phyloP scores from a whole-genome alignment of 2,113 vertebrate genomes.

The Hymenochirus boettgeri region DNA sequence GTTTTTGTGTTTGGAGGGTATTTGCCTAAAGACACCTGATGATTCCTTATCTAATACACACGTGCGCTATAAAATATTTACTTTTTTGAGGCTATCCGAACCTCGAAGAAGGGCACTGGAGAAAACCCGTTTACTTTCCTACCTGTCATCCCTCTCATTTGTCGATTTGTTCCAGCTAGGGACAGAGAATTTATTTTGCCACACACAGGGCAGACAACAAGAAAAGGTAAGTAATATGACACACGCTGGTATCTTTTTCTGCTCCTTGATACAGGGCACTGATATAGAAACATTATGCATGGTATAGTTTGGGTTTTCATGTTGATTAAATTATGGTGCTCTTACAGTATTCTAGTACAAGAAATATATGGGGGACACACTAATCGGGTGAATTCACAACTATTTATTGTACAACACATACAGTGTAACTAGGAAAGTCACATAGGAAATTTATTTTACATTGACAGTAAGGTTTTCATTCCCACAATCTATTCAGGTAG shows the following conservation, averaged over 20 bases:
- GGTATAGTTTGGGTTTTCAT: no score
- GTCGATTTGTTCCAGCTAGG: conserved; percentile 53
- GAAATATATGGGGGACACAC: no score
- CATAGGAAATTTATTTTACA: no score
- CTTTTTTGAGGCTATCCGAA: conserved; percentile 48
- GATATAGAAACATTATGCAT: no score
- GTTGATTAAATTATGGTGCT: no score
- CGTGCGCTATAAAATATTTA: conserved; percentile 55
- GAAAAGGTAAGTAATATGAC: conserved; percentile 9
- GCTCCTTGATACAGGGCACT: no score
- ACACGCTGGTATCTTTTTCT: not conserved
- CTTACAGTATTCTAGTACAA: no score
- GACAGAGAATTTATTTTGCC: conserved; percentile 59
- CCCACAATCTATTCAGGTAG: no score
- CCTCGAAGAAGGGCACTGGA: conserved; percentile 59
- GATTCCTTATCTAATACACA: conserved; percentile 41
- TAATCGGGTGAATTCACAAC: no score
- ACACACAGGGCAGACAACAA: conserved; percentile 47
- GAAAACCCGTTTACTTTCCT: conserved; percentile 44
- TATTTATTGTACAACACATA: no score
- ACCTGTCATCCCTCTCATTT: conserved; percentile 50
- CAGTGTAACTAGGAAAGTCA: no score
- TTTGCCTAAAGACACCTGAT: not conserved
- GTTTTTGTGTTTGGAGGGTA: not conserved
- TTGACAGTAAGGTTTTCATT: no score